These are phyloP conservation scores for Copidosoma aretas DNA, from an alignment of 2,888 invertebrate species.

Conservation along the genomic window DNA sequence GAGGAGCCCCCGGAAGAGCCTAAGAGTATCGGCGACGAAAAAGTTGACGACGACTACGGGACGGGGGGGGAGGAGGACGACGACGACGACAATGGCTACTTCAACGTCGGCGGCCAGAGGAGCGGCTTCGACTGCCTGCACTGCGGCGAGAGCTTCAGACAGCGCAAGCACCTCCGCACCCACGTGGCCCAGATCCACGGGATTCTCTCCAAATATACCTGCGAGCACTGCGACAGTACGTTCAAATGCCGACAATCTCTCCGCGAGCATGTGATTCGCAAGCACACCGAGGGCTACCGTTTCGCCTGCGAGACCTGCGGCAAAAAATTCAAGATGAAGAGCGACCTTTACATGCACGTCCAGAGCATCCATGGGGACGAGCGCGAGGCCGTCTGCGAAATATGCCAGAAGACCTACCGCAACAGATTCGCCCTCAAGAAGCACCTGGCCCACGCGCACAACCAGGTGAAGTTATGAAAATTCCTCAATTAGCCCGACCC, in stretches of 20 bases:
- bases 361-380: conserved; percentile 36
- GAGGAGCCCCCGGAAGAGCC: not conserved
- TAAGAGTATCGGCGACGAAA: not conserved
- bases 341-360: conserved; percentile 55
- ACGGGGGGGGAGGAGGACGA: not conserved
- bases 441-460: conserved; percentile 44
- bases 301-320: conserved; percentile 52
- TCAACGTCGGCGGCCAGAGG: not conserved
- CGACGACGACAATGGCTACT: not conserved
- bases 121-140: conserved; percentile 7
- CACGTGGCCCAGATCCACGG: conserved; percentile 27
- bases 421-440: conserved; percentile 41
- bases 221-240: conserved; percentile 26
- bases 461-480: no score
- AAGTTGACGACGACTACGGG: not conserved
- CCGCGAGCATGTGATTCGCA: conserved; percentile 52
- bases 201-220: conserved; percentile 19
- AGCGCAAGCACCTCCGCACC: conserved; percentile 14
- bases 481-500: no score
- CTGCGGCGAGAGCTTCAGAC: conserved; percentile 12
- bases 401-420: conserved; percentile 43
- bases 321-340: conserved; percentile 56
- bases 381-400: conserved; percentile 36
- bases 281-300: conserved; percentile 52
- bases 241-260: conserved; percentile 37